Conservation (phyloP, 2,888 invertebrate genomes). For the Protodeltote pygarga region DNA sequence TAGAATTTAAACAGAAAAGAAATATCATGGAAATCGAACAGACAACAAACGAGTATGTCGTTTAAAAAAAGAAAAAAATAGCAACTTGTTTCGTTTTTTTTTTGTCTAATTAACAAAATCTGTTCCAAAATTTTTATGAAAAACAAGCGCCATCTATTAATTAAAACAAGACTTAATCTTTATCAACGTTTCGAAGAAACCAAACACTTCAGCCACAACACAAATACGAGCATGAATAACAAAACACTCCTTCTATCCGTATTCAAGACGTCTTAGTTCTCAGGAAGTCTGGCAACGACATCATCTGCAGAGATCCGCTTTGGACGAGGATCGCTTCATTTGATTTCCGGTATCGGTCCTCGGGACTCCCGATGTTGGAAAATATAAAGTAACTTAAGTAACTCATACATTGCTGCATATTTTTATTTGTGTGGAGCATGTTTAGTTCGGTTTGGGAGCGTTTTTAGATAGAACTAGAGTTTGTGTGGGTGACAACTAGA, state of each 20-base stretch:
- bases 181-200: not conserved
- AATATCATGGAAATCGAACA: too few species aligned
- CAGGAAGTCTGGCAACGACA: conserved; percentile 65
- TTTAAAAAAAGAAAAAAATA: too few species aligned
- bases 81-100: too few species aligned
- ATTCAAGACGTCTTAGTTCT: conserved; percentile 49
- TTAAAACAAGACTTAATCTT: too few species aligned
- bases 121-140: too few species aligned
- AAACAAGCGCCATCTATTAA: too few species aligned
- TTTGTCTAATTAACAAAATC: too few species aligned
- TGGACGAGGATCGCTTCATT: conserved; percentile 65
- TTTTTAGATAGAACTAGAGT: conserved; percentile 4
- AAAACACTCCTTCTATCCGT: conserved; percentile 46
- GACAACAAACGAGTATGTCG: too few species aligned
- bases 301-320: conserved; percentile 67
- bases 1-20: too few species aligned
- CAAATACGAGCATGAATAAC: conserved; percentile 37
- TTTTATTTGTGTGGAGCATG: conserved; percentile 21
- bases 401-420: conserved; percentile 11
- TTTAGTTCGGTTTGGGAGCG: conserved; percentile 10
- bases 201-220: conserved; percentile 10
- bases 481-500: conserved; percentile 9
- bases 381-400: conserved; percentile 35
- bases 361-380: conserved; percentile 30
- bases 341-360: conserved; percentile 66